Base-by-base conservation (phyloP, 1,140 invertebrate genomes). In the Zaprionus africanus region DNA sequence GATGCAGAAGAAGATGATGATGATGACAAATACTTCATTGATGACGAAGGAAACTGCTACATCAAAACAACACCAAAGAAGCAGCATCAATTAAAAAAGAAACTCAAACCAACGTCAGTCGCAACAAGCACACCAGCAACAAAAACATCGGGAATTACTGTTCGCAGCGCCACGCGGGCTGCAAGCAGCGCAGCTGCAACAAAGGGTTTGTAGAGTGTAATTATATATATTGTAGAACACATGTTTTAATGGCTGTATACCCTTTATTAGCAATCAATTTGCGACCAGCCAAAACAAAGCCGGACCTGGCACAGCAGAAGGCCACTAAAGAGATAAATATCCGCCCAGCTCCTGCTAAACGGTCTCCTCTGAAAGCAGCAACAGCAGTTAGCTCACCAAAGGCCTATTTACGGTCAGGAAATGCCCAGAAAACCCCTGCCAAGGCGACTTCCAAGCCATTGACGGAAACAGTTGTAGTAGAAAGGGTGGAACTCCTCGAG, bases 1-100 rank as follows among this genome's bases (percentile, higher is more conserved):
- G 79, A 73, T 90, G 94, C 88, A 87, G 93, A 31, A 31, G 94
- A 94, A 31, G 79, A 90, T 4, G 93, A 22, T 22, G 22, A 90
- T 34, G 92, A 93, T 22, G 91, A 91, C 43, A 90, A 93, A 92
- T 60, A 92, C 68, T 63, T 92, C 75, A 93, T 94, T 28, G 94
- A 95, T 59, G 93, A 94, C 72, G 88, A 94, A 59, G 94, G 85
- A 17, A 84, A 88, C 54, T 85, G 81, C 41, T 90, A 85, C 36
- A 80, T 90, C 41, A 83, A 90, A 56, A 79, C 85, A 6, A 81
- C 81, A 2, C 80, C 84, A 19, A 79, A 74, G 53, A 87, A 77
- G 17, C 70, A 76, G 5, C 59, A 70, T 15, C 75, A 81, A 31
- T 34, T 81, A 1, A 82, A 74, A 41, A 71, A 68, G 36, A 84